These are phyloP conservation scores for Bos javanicus DNA, from an alignment of 2,113 vertebrate genomes.

Conservation along the genomic window DNA sequence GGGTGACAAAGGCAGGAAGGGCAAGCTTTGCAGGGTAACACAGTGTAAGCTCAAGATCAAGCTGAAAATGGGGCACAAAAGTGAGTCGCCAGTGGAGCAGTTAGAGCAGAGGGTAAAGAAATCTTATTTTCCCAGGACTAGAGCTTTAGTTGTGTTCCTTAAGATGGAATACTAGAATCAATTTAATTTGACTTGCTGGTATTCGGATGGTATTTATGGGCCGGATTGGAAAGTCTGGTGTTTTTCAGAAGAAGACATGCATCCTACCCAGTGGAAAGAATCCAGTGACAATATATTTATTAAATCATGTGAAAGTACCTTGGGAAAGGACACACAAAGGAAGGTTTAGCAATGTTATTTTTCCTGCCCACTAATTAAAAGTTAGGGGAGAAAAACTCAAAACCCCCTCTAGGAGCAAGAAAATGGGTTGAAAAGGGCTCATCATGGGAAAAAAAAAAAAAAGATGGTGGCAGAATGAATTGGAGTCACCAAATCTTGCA, in stretches of 20 bases:
- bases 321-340: not conserved
- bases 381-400: not conserved
- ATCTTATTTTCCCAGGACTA: not conserved
- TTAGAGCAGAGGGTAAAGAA: not conserved
- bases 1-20: not conserved
- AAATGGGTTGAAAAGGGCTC: not conserved
- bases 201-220: not conserved
- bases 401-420: not conserved
- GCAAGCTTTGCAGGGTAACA: not conserved
- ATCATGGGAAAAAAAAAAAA: rapidly evolving
- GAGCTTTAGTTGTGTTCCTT: not conserved
- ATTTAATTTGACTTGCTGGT: not conserved
- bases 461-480: not conserved
- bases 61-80: not conserved
- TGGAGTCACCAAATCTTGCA: not conserved
- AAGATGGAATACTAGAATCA: not conserved
- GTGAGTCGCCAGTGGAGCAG: no score
- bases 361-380: not conserved
- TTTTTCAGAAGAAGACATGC: not conserved
- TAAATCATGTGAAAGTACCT: not conserved
- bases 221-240: not conserved
- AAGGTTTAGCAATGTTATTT: not conserved
- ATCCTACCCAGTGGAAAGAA: not conserved
- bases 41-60: not conserved
- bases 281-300: not conserved